Base-by-base conservation (phyloP, 2,888 invertebrate species). In the Allygus modestus region DNA sequence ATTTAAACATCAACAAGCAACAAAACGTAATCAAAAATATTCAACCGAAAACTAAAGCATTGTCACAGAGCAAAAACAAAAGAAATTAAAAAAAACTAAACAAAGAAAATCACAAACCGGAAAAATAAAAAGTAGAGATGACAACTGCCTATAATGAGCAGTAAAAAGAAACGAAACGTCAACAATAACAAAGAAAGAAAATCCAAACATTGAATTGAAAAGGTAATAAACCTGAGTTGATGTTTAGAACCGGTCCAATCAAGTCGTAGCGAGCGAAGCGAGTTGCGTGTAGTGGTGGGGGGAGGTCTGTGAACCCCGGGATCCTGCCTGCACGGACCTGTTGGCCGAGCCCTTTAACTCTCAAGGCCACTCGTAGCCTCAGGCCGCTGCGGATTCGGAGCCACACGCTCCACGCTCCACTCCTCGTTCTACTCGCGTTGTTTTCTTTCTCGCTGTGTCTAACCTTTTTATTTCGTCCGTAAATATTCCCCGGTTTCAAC, bases 161-260 rank as follows among this genome's bases (percentile, higher is more conserved):
- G 31, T 33, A 69, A 69, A 69, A 69, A 37, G 37, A 37, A 9
- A 69, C 31, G 33, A 69, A 26, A 69, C 69, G 17, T 33, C 69
- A 31, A 69, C 33, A 69, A 69, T n/a, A 69, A 69, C 69, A 69
- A 69, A 69, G 33, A 69, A 69, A 69, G 69, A 69, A 37, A 69
- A 69, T 9, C 69, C 69, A 69, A 69, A 69, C 69, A 69, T 69
- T 33, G 69, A 69, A 69, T 69, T 69, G 69, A 69, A 69, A 69
- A 69, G 69, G 69, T 69, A 69, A 69, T 69, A 69, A 69, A 69
- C 69, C 69, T 15, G 69, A 31, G 69, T 69, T 69, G 69, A 69
- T 69, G 69, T 31, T 37, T 15, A 31, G 69, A 69, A 69, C 69
- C 69, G 69, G 69, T 69, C 33, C 69, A 69, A 69, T 69, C 69